These are phyloP conservation scores for Chrysaora quinquecirrha DNA, from an alignment of 30 jellyfish, hydroid and myxozoan species.

Conservation along the genomic window DNA sequence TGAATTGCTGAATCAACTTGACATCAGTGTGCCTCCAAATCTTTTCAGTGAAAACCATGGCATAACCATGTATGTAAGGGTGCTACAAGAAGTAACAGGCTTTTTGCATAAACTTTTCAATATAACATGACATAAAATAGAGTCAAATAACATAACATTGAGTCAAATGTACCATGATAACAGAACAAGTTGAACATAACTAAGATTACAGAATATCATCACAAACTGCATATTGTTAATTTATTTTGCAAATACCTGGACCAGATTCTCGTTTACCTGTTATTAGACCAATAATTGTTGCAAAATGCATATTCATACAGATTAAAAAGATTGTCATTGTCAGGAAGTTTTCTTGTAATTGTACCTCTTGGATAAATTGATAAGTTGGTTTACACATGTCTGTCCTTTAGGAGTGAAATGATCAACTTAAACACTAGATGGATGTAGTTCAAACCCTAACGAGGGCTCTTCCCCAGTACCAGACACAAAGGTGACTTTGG, in stretches of 20 bases:
- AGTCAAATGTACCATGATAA: too few relatives aligned
- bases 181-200: too few relatives aligned
- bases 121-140: too few relatives aligned
- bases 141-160: too few relatives aligned
- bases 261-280: too few relatives aligned
- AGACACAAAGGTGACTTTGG: conserved; percentile 25
- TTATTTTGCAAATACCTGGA: too few relatives aligned
- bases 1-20: conserved; percentile 28
- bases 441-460: conserved; percentile 32
- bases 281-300: conserved; percentile 25
- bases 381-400: conserved; percentile 42
- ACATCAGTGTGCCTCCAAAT: conserved; percentile 15
- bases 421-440: conserved; percentile 26
- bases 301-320: conserved; percentile 52
- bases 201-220: too few relatives aligned
- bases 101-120: conserved; percentile 26
- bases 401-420: conserved; percentile 27
- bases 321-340: conserved; percentile 26
- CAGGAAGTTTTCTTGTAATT: background rate
- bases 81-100: conserved; percentile 21
- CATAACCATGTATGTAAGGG: conserved; percentile 14
- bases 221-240: too few relatives aligned
- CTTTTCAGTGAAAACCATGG: conserved; percentile 31
- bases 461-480: conserved; percentile 49
- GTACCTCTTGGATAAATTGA: conserved; percentile 31